These are phyloP conservation scores for Gallirallus australis DNA, from an alignment of 2,797 vertebrate species.

Conservation along the genomic window DNA sequence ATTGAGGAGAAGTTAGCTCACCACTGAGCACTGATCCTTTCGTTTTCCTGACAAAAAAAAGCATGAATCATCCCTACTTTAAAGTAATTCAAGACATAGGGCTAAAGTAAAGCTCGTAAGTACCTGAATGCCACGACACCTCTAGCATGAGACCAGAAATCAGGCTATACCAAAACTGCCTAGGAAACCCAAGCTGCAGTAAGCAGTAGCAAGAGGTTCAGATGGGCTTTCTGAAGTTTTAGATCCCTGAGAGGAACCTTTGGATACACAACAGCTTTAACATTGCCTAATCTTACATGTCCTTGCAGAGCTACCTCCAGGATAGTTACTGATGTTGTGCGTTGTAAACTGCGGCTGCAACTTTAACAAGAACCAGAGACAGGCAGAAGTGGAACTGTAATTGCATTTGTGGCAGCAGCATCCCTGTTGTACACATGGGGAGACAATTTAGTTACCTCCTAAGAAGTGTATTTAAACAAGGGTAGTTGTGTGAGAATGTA, in stretches of 20 bases:
- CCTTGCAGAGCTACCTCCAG: neutral
- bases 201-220: neutral
- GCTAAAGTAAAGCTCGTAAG: neutral
- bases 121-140: neutral
- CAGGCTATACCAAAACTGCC: neutral
- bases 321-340: neutral
- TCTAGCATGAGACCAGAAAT: neutral
- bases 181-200: neutral
- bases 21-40: neutral
- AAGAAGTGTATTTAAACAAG: neutral
- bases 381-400: neutral
- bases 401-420: neutral
- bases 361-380: neutral
- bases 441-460: neutral
- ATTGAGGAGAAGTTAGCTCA: neutral
- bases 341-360: neutral
- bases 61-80: neutral
- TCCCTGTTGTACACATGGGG: neutral
- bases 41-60: neutral
- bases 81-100: neutral
- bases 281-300: neutral
- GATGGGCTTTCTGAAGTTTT: neutral
- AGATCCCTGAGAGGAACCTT: neutral
- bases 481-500: neutral
- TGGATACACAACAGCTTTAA: neutral